phyloP scores from a whole-genome alignment of 2,888 invertebrate species.

The Gortyna flavago region DNA sequence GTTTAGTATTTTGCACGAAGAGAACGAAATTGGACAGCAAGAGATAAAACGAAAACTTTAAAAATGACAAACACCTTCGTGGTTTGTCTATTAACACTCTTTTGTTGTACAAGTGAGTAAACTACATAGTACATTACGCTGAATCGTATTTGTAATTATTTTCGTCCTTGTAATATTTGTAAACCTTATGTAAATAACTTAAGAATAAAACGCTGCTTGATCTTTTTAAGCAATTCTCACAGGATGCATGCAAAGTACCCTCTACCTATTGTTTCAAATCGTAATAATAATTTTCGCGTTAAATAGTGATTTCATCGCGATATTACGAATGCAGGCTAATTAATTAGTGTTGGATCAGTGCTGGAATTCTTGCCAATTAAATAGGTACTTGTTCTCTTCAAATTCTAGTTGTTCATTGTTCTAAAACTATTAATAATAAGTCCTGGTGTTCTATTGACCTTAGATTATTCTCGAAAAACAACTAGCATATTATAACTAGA shows the following conservation, averaged over 20 bases:
- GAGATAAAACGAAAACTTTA: constrained; percentile 67
- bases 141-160: constrained; percentile 62
- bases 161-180: constrained; percentile 69
- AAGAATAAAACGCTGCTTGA: neutral
- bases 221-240: neutral
- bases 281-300: constrained; percentile 34
- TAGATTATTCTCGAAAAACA: constrained; percentile 45
- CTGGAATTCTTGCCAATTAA: constrained; percentile 19
- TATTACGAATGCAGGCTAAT: constrained; percentile 47
- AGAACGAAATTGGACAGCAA: constrained; percentile 73
- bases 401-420: constrained; percentile 23
- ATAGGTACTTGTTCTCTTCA: neutral
- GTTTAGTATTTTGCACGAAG: constrained; percentile 74
- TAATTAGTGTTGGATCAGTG: constrained; percentile 34
- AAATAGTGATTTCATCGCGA: constrained; percentile 42
- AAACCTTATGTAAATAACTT: constrained; percentile 1
- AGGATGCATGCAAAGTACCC: constrained; percentile 53
- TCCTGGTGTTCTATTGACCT: constrained; percentile 21
- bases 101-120: constrained; percentile 85
- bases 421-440: neutral
- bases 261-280: constrained; percentile 46
- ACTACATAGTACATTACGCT: constrained; percentile 47
- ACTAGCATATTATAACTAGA: neutral
- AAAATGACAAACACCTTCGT: constrained; percentile 85
- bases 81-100: constrained; percentile 84